phyloP scores from a whole-genome alignment of 2,888 invertebrate genomes.

The Andrena haemorrhoa region DNA sequence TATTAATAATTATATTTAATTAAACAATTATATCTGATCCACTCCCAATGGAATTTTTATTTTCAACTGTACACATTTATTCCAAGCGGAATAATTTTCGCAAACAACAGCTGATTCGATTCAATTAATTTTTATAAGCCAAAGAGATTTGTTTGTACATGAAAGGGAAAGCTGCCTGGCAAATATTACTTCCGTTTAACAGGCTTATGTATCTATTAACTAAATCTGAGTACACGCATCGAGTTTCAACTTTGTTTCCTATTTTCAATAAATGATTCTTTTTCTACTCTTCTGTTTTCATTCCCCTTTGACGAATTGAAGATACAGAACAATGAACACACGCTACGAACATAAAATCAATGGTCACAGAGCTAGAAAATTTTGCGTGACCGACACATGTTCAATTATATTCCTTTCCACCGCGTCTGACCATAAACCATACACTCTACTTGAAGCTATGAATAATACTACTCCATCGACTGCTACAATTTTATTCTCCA shows the following conservation, averaged over 20 bases:
- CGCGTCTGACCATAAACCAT: constrained; percentile 6
- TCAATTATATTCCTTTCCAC: background rate
- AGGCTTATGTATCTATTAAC: constrained; percentile 12
- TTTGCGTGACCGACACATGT: background rate
- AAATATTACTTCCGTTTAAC: constrained; percentile 7
- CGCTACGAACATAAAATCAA: background rate
- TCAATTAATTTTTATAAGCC: background rate
- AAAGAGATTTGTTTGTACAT: background rate
- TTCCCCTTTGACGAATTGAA: background rate
- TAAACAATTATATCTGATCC: constrained; percentile 7
- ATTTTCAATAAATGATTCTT: constrained; percentile 19
- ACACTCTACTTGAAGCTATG: background rate
- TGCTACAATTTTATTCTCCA: background rate
- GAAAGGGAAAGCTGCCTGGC: background rate
- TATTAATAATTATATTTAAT: constrained; percentile 38
- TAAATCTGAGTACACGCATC: constrained; percentile 4
- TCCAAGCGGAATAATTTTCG: background rate
- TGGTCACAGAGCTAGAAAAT: background rate
- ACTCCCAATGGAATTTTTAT: constrained; percentile 2
- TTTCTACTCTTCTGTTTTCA: constrained; percentile 1
- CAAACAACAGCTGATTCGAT: background rate
- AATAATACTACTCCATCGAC: background rate
- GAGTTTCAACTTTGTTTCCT: constrained; percentile 5
- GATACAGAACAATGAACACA: background rate
- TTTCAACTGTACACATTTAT: background rate